A percentile compares a stretch with the other conserved stretches of the same genome.
These are phyloP conservation scores for Eremophila alpestris DNA, from an alignment of 2,797 vertebrate genomes.

Conservation along the genomic window DNA sequence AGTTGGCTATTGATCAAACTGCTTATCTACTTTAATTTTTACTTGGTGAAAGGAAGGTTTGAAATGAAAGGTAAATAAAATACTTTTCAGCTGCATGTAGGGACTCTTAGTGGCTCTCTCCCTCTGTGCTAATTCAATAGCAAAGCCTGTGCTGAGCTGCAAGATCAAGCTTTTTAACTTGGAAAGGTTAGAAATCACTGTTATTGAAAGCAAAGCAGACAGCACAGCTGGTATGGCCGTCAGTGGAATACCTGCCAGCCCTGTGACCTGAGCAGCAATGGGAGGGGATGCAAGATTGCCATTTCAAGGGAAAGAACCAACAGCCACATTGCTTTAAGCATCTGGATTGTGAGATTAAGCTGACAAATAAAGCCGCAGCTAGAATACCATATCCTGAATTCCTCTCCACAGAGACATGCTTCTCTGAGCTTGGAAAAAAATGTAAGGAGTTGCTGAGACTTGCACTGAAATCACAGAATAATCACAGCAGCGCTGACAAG, in stretches of 20 bases:
- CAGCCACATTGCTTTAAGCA: background rate
- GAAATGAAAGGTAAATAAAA: slow-evolving; percentile 23
- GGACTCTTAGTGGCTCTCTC: background rate
- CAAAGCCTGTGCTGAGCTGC: background rate
- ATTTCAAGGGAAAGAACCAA: background rate
- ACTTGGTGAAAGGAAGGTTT: background rate
- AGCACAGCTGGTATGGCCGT: background rate
- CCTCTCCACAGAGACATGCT: background rate
- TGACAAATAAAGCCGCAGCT: background rate
- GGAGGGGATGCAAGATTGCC: background rate
- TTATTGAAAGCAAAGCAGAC: background rate
- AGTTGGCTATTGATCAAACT: background rate
- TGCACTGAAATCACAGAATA: background rate
- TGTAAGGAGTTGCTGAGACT: background rate
- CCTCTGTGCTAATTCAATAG: background rate
- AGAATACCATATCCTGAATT: background rate
- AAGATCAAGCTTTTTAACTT: background rate
- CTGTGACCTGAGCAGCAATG: accelerated
- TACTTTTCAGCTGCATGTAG: background rate
- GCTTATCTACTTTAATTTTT: slow-evolving; percentile 2
- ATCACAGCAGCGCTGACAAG: background rate
- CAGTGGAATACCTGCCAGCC: background rate
- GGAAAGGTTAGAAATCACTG: background rate
- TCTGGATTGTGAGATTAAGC: background rate
- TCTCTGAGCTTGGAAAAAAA: background rate